Conservation (phyloP, 2,888 invertebrate species). For the Aphidius colemani region DNA sequence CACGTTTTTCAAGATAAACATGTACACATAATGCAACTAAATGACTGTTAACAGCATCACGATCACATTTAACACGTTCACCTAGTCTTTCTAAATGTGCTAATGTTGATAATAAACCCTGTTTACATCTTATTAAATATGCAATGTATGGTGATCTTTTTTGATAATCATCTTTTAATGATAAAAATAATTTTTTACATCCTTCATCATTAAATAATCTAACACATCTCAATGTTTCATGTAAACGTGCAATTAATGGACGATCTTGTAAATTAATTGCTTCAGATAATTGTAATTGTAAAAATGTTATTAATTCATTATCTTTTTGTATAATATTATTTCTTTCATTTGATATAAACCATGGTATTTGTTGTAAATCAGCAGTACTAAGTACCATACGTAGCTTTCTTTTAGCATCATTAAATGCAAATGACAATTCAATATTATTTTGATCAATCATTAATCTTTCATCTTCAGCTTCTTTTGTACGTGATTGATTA, state of each 20-base stretch:
- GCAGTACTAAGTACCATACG: slow-evolving; percentile 88
- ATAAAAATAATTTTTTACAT: slow-evolving; percentile 74
- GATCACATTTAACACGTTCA: slow-evolving; percentile 70
- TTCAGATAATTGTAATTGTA: slow-evolving; percentile 79
- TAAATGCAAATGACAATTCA: slow-evolving; percentile 67
- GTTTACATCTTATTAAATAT: slow-evolving; percentile 80
- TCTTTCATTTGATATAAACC: slow-evolving; percentile 53
- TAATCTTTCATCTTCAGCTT: slow-evolving; percentile 61
- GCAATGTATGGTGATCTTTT: slow-evolving; percentile 79
- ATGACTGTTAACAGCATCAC: slow-evolving; percentile 74
- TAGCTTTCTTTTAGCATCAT: slow-evolving; percentile 84
- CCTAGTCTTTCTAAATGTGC: slow-evolving; percentile 71
- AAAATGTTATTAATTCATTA: slow-evolving; percentile 67
- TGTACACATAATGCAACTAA: slow-evolving; percentile 77
- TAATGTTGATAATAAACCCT: slow-evolving; percentile 76
- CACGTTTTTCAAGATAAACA: slow-evolving; percentile 80
- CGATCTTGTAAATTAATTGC: slow-evolving; percentile 80
- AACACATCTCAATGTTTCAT: slow-evolving; percentile 82
- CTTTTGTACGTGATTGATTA: slow-evolving; percentile 57
- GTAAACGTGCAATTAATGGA: slow-evolving; percentile 76
- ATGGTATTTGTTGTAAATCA: slow-evolving; percentile 72
- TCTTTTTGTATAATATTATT: slow-evolving; percentile 58
- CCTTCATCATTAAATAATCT: slow-evolving; percentile 73
- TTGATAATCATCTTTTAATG: slow-evolving; percentile 77
- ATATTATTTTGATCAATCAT: slow-evolving; percentile 63